phyloP scores from a whole-genome alignment of 2,113 vertebrate species.

The Dermatemys mawii region DNA sequence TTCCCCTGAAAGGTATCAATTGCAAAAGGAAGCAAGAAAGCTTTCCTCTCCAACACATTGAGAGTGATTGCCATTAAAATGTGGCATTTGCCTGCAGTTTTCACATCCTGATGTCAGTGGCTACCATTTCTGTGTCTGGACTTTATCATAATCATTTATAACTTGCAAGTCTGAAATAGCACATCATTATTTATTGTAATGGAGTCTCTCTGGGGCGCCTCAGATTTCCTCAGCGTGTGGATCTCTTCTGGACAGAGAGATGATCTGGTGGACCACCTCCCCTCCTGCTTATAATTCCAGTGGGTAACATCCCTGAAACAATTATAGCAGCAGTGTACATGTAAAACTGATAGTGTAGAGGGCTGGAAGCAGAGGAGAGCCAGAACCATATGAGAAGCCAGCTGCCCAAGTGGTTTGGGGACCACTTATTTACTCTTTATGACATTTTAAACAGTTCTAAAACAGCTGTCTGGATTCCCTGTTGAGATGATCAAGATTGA shows the following conservation, averaged over 20 bases:
- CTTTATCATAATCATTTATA: neutral
- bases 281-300: neutral
- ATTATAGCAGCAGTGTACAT: rapidly evolving
- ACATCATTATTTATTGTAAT: neutral
- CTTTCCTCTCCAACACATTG: neutral
- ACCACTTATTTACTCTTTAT: neutral
- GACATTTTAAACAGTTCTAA: neutral
- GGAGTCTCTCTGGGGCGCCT: neutral
- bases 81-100: neutral
- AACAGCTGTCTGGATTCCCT: conserved; percentile 20
- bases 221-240: neutral
- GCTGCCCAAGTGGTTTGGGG: neutral
- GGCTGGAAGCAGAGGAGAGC: neutral
- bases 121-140: neutral
- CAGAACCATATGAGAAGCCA: rapidly evolving
- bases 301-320: neutral
- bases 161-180: neutral
- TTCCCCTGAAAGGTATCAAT: rapidly evolving
- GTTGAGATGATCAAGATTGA: neutral
- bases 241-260: neutral
- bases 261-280: neutral
- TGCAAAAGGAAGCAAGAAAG: neutral
- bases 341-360: conserved; percentile 1
- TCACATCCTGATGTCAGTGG: neutral
- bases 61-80: neutral